Conservation (phyloP, 2,113 vertebrate genomes). For the Chiloscyllium plagiosum region DNA sequence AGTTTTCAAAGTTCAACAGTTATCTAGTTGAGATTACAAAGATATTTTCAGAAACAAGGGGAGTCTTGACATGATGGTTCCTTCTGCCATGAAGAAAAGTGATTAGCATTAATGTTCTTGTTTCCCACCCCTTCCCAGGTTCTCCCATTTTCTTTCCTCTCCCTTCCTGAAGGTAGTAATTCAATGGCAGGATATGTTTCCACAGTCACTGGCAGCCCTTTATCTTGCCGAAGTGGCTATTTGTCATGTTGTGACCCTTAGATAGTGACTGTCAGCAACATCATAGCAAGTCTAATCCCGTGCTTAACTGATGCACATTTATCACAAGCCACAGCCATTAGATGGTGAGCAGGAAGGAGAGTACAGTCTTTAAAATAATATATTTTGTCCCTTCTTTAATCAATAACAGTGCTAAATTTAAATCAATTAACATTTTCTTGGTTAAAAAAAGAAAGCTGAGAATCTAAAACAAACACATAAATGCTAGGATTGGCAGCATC, state of each 20-base stretch:
- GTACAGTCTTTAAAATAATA: not conserved
- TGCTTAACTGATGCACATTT: not conserved
- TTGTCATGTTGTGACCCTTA: not conserved
- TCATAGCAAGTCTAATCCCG: not conserved
- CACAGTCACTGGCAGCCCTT: not conserved
- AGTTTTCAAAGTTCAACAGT: not conserved
- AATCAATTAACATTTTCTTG: not conserved
- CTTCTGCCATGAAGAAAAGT: slow-evolving; percentile 11
- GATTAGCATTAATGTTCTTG: slow-evolving; percentile 7
- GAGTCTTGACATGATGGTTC: slow-evolving; percentile 9
- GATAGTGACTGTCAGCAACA: not conserved
- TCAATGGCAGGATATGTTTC: slow-evolving; percentile 7
- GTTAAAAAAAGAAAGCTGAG: no score
- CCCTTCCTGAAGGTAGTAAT: slow-evolving; percentile 8
- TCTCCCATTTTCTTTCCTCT: not conserved
- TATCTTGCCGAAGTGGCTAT: not conserved
- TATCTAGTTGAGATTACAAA: not conserved
- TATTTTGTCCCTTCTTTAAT: not conserved
- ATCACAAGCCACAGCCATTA: not conserved
- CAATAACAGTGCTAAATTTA: not conserved
- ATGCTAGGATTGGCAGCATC: no score
- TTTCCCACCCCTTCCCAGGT: not conserved
- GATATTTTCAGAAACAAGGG: not conserved
- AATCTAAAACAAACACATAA: no score
- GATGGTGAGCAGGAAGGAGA: not conserved